Evolutionary conservation across 2,888 invertebrate species (phyloP), one percentile per base, ranked within the genome.

Genomic region (Pandemis heparana): DNA sequence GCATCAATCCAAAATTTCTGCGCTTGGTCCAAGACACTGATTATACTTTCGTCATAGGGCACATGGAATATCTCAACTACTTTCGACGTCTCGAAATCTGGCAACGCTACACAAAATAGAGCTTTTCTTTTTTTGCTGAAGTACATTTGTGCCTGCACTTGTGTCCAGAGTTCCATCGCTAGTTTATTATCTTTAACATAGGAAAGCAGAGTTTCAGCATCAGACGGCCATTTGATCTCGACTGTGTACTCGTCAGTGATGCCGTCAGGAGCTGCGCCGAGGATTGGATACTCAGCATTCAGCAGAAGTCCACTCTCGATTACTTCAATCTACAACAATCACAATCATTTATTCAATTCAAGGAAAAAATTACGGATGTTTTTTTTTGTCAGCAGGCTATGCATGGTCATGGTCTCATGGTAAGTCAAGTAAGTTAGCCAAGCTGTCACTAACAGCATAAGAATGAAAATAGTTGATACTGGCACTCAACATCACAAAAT

Each of bases 71-170:
- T 56, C 23, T 56, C 56, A 12, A 23, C 23, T 5, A 10, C 12
- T 56, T 23, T 53, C 6, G 51, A 18, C 18, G 9, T 53, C 18
- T 16, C 51, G 18, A 53, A 23, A 23, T 56, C 23, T 12, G 56
- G 23, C 18, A 5, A 5, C 18, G 23, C 56, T 12, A 56, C 56
- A 56, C 56, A 56, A 23, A 56, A 23, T 1, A 56, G 6, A 12
- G 56, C 56, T 56, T 56, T 56, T 12, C 12, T 56, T 12, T 56
- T 56, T 23, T 56, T 56, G 12, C 56, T 56, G 10, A 56, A 56
- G 23, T 56, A 56, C 56, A 56, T 56, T 56, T 56, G 56, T 5
- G 56, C 18, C 6, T 56, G 56, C 9, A 56, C 23, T n/a, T 56
- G 56, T 0, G 12, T 23, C 56, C 56, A 56, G 3, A 23, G 10